A percentile compares a stretch with the other conserved stretches of the same genome.
Evolutionary conservation across 2,797 vertebrate genomes (phyloP).

Genomic region (Prunella strophiata): DNA sequence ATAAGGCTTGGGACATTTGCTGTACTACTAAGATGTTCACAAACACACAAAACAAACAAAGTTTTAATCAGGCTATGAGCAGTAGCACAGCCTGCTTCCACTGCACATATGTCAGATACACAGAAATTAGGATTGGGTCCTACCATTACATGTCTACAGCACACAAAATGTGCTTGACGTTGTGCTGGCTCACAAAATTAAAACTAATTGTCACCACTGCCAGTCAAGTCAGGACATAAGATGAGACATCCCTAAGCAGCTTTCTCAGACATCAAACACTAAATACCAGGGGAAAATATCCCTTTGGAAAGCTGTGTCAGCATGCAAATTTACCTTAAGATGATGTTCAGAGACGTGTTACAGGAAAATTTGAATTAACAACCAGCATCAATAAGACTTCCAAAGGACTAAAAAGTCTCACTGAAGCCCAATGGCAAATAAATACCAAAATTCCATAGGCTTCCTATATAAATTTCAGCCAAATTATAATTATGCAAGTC

Average conservation of each 20-base stretch:
- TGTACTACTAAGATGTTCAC: background rate
- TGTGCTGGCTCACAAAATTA: background rate
- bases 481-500: background rate
- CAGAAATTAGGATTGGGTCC: background rate
- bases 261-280: background rate
- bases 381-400: background rate
- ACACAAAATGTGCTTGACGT: fast-evolving
- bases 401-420: background rate
- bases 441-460: background rate
- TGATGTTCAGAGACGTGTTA: background rate
- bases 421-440: background rate
- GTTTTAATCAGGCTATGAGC: background rate
- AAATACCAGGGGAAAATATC: background rate
- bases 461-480: background rate
- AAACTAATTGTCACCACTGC: background rate
- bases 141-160: background rate
- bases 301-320: background rate
- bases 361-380: background rate
- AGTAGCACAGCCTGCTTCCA: background rate
- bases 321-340: background rate
- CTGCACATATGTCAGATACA: background rate
- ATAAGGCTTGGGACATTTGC: background rate
- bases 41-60: background rate
- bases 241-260: background rate
- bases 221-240: background rate